Conservation (phyloP, 1,140 invertebrate genomes). For the Caenorhabditis briggsae region DNA sequence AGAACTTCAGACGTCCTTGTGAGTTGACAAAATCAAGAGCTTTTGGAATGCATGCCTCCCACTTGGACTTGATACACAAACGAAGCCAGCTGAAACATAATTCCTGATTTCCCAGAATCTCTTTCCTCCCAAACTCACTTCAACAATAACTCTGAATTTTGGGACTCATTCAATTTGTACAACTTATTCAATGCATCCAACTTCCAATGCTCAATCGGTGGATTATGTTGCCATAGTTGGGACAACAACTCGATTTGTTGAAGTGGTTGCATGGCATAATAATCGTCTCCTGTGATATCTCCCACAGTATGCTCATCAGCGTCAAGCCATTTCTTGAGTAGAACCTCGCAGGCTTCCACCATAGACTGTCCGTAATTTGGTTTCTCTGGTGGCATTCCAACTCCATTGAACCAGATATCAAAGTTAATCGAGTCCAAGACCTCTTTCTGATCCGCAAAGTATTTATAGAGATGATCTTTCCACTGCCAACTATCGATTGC, state of each 20-base stretch:
- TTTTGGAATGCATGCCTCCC: constrained; percentile 82
- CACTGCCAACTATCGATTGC: constrained; percentile 88
- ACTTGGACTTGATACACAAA: constrained; percentile 84
- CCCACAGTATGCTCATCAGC: constrained; percentile 78
- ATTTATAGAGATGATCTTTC: constrained; percentile 85
- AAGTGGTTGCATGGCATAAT: constrained; percentile 81
- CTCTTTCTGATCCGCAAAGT: constrained; percentile 81
- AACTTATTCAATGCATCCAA: constrained; percentile 81
- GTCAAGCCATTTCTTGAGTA: constrained; percentile 81
- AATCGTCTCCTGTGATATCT: constrained; percentile 80
- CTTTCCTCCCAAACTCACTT: constrained; percentile 76
- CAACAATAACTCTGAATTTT: constrained; percentile 86
- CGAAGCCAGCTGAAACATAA: constrained; percentile 83
- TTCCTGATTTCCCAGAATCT: constrained; percentile 14
- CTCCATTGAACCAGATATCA: constrained; percentile 86
- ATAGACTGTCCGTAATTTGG: constrained; percentile 84
- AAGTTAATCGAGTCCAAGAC: constrained; percentile 84
- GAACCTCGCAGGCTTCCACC: constrained; percentile 82
- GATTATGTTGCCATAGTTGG: constrained; percentile 80
- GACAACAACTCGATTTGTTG: constrained; percentile 85
- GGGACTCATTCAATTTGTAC: constrained; percentile 83
- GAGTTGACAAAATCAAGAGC: constrained; percentile 86
- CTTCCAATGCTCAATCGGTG: constrained; percentile 65
- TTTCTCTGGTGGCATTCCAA: constrained; percentile 89
- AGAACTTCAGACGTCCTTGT: constrained; percentile 91